A percentile compares a stretch with the other conserved stretches of the same genome.
Evolutionary conservation across 2,797 vertebrate genomes (phyloP).

Genomic region (Eupleurogrammus muticus): DNA sequence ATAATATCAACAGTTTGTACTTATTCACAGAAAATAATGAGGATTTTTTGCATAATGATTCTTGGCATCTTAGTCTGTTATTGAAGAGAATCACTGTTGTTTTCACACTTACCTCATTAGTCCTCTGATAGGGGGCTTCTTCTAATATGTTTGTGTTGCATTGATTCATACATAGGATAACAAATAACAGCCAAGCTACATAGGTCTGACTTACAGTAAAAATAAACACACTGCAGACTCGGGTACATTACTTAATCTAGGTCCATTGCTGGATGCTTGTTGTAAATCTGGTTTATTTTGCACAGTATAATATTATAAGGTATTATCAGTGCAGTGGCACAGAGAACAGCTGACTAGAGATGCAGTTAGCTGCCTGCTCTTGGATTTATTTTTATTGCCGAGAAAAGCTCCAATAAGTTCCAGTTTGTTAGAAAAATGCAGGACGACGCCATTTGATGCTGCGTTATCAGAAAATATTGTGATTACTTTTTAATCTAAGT

Average conservation of each 20-base stretch:
- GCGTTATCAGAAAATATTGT: background rate
- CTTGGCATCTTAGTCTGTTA: background rate
- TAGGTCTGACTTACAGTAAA: background rate
- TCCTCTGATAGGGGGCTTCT: background rate
- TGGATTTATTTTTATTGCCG: background rate
- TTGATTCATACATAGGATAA: background rate
- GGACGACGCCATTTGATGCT: background rate
- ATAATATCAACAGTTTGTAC: constrained; percentile 4
- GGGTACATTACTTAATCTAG: background rate
- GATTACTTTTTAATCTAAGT: background rate
- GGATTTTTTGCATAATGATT: constrained; percentile 2
- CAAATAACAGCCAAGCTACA: background rate
- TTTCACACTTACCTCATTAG: background rate
- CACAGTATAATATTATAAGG: background rate
- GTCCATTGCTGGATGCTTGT: background rate
- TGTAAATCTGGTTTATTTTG: constrained; percentile 1
- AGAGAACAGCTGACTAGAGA: background rate
- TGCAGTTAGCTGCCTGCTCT: background rate
- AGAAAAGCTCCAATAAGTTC: background rate
- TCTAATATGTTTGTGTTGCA: background rate
- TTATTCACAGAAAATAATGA: background rate
- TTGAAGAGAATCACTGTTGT: background rate
- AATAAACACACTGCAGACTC: constrained; percentile 1
- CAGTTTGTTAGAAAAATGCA: background rate
- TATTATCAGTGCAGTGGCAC: background rate